Evolutionary conservation across 2,888 invertebrate genomes (phyloP), one percentile per base, ranked within the genome.

Genomic region (Glyphotaelius pellucidus): DNA sequence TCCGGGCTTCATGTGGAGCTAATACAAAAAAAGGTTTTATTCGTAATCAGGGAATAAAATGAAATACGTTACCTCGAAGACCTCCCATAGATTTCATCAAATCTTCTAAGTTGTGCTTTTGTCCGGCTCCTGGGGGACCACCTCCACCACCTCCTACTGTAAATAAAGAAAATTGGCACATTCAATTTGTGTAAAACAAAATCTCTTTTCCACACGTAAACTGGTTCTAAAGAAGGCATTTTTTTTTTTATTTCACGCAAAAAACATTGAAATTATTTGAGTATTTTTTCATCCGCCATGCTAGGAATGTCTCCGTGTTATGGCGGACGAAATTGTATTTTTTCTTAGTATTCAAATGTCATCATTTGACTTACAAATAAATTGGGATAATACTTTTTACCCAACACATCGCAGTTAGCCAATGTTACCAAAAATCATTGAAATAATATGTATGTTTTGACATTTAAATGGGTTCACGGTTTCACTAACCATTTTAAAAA

Each of bases 51-150:
- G n/a, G n/a, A n/a, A n/a, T n/a, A 25, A 84, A 84, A 35, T 15
- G 4, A 38, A 84, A 87, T 35, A 31, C 80, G 7, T 67, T 79
- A 92, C 92, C 90, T 79, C 88, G 47, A 79, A 92, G 87, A 80
- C 92, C 97, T 91, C 97, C 97, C 97, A 98, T 97, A 94, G 97
- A 96, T 94, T 97, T 96, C 96, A 98, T 97, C 97, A 98, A 97
- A 95, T 97, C 97, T 94, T 97, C 97, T 93, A 97, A 95, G 94
- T 97, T 67, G 2, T 42, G 19, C 30, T 47, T 86, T n/a, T n/a
- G n/a, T 3, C 96, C 87, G 94, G 94, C 91, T 94, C 95, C 91
- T 0, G 67, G 52, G 19, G 52, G 67, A 9, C 67, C 67, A 25
- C 67, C 67, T 9, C 67, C 67, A 9, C 67, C 67, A 1, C 67